phyloP scores from a whole-genome alignment of 2,888 invertebrate genomes.

The Andrena marginata region DNA sequence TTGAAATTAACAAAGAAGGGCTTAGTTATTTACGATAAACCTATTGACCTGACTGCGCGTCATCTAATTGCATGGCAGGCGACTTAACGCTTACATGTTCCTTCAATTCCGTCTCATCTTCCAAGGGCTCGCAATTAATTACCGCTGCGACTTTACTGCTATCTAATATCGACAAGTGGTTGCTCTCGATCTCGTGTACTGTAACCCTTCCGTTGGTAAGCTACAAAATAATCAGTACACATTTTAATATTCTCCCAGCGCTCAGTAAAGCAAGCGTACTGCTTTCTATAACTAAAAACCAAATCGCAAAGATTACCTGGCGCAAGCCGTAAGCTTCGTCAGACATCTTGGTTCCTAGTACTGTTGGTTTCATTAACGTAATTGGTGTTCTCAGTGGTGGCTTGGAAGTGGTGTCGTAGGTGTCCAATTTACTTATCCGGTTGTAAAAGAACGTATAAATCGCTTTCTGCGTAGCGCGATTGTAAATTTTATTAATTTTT shows the following conservation, averaged over 20 bases:
- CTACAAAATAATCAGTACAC: conserved; percentile 65
- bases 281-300: background rate
- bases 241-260: background rate
- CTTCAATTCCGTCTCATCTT: conserved; percentile 58
- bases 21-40: background rate
- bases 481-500: background rate
- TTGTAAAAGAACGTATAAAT: conserved; percentile 44
- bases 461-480: conserved; percentile 11
- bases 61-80: fast-evolving
- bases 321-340: conserved; percentile 89
- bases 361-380: conserved; percentile 88
- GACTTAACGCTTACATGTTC: background rate
- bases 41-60: fast-evolving
- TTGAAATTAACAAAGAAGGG: background rate
- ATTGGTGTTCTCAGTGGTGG: conserved; percentile 87
- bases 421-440: conserved; percentile 4
- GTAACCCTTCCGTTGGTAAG: conserved; percentile 87
- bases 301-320: conserved; percentile 75
- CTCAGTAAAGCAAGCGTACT: background rate
- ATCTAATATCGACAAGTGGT: conserved; percentile 90
- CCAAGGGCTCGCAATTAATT: conserved; percentile 79
- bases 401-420: conserved; percentile 84
- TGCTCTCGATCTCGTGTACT: conserved; percentile 90
- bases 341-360: conserved; percentile 86
- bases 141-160: conserved; percentile 87